These are phyloP conservation scores for Sebastiscus albofasciatus DNA, from an alignment of 2,797 vertebrate species.

Conservation along the genomic window DNA sequence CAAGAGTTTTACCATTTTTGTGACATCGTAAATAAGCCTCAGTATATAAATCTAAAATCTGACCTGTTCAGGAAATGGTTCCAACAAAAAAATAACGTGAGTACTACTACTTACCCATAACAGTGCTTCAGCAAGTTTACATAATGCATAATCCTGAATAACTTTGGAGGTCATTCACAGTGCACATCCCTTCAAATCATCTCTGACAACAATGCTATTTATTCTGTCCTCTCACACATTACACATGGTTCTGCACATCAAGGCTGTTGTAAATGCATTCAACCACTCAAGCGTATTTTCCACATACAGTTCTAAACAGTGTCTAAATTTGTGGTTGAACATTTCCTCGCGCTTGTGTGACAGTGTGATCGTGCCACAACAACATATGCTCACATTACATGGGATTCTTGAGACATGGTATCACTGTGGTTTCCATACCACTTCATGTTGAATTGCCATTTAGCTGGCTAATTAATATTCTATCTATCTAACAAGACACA, in stretches of 20 bases:
- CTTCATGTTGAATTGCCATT: background rate
- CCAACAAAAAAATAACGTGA: background rate
- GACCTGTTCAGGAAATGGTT: background rate
- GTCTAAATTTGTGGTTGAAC: background rate
- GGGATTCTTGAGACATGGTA: background rate
- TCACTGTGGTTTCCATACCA: background rate
- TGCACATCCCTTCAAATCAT: background rate
- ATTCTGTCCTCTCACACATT: background rate
- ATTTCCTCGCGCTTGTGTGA: background rate
- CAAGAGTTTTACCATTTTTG: background rate
- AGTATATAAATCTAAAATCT: background rate
- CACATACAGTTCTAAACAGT: background rate
- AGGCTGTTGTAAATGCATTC: background rate
- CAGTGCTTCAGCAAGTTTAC: background rate
- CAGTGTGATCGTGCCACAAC: background rate
- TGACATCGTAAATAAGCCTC: background rate
- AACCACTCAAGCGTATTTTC: background rate
- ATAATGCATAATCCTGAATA: slow-evolving; percentile 10
- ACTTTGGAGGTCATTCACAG: slow-evolving; percentile 14
- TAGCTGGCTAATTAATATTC: background rate
- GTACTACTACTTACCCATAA: too few species aligned
- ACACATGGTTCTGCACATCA: background rate
- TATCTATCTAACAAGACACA: too few species aligned
- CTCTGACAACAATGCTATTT: background rate
- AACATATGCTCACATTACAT: background rate